phyloP scores from a whole-genome alignment of 2,888 invertebrate species.

The Hemithea aestivaria region DNA sequence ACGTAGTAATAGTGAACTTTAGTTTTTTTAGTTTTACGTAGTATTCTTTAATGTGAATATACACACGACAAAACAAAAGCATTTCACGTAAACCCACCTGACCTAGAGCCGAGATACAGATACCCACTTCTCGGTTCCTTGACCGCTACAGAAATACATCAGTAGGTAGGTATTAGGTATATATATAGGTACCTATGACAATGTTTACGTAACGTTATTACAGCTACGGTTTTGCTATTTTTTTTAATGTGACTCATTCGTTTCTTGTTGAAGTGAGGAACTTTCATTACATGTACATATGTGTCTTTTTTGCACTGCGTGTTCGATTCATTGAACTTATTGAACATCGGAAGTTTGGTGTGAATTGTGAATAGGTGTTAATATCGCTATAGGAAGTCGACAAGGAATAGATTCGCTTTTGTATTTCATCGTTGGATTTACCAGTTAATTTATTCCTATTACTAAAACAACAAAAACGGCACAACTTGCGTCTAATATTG shows the following conservation, averaged over 20 bases:
- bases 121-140: constrained; percentile 41
- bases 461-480: too few relatives aligned
- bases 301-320: constrained; percentile 1
- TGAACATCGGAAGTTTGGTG: constrained; percentile 1
- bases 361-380: neutral
- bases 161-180: too few relatives aligned
- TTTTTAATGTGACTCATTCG: constrained; percentile 15
- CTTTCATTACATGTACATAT: constrained; percentile 22
- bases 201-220: constrained; percentile 23
- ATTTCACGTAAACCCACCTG: constrained; percentile 21
- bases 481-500: too few relatives aligned
- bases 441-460: too few relatives aligned
- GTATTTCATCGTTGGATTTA: neutral
- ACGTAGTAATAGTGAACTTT: too few relatives aligned
- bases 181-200: too few relatives aligned
- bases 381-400: neutral
- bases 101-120: constrained; percentile 43
- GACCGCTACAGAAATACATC: constrained; percentile 48
- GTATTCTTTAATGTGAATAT: too few relatives aligned
- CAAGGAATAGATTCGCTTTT: neutral
- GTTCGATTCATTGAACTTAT: neutral
- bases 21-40: too few relatives aligned
- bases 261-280: constrained; percentile 10
- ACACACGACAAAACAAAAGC: too few relatives aligned
- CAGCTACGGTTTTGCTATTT: constrained; percentile 9